Conservation (phyloP, 2,113 vertebrate genomes). For the Hucho hucho region DNA sequence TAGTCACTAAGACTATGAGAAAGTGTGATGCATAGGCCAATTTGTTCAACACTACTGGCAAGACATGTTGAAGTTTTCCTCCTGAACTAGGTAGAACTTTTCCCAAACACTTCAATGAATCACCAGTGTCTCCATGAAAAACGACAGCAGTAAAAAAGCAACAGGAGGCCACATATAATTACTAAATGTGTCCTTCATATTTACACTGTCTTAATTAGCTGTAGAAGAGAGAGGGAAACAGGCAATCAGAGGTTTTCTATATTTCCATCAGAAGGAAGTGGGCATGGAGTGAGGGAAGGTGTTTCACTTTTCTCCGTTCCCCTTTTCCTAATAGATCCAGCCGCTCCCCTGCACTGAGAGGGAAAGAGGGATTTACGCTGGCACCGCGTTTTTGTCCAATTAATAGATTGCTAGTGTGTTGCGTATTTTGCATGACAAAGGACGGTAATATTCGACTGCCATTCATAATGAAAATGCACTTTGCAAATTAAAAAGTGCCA, state of each 20-base stretch:
- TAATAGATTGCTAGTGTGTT: conserved; percentile 98
- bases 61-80: background rate
- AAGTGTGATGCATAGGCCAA: too few relatives aligned
- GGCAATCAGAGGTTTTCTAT: too few relatives aligned
- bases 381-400: conserved; percentile 97
- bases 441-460: conserved; percentile 98
- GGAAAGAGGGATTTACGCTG: conserved; percentile 81
- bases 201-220: too few relatives aligned
- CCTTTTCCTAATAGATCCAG: conserved; percentile 80
- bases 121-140: too few relatives aligned
- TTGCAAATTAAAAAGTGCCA: conserved; percentile 98
- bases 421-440: conserved; percentile 99
- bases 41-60: background rate
- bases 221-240: background rate
- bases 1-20: background rate
- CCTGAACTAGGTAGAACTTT: background rate
- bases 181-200: too few relatives aligned
- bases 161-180: too few relatives aligned
- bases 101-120: background rate
- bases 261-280: too few relatives aligned
- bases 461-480: conserved; percentile 99
- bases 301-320: conserved; percentile 76
- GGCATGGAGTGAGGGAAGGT: conserved; percentile 65
- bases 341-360: conserved; percentile 46
- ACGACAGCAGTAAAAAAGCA: too few relatives aligned